These are phyloP conservation scores for Sigmodon hispidus DNA, from an alignment of 2,113 vertebrate genomes.

Conservation along the genomic window DNA sequence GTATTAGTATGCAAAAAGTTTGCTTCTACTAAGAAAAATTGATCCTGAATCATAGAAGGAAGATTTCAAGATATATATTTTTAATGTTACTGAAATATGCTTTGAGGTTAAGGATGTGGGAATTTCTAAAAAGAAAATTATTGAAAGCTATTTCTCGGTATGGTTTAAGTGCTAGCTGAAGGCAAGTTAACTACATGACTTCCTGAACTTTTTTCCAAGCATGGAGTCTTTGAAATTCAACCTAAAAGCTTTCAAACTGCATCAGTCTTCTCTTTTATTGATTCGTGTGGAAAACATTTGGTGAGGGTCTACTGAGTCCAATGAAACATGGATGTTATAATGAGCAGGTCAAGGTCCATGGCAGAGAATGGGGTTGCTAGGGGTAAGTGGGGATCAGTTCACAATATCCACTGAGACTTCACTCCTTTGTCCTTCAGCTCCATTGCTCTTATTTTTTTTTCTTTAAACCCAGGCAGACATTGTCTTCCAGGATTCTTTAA, in stretches of 20 bases:
- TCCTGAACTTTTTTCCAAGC: slow-evolving; percentile 50
- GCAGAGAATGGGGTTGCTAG: accelerated
- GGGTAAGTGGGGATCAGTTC: no score
- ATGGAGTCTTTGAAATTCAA: slow-evolving; percentile 58
- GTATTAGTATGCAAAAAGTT: not conserved
- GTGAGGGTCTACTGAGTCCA: not conserved
- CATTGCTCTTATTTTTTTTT: accelerated
- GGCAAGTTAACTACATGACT: slow-evolving; percentile 52
- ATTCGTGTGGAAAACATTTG: slow-evolving; percentile 11
- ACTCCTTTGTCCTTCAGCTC: not conserved
- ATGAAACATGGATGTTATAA: not conserved
- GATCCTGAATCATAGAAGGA: slow-evolving; percentile 35
- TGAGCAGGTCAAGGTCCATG: accelerated
- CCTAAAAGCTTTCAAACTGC: not conserved
- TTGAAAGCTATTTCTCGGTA: slow-evolving; percentile 57
- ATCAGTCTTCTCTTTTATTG: slow-evolving; percentile 21
- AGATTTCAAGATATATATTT: slow-evolving; percentile 48
- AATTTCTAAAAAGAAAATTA: slow-evolving; percentile 70
- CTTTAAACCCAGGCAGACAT: not conserved
- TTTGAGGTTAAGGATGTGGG: slow-evolving; percentile 61
- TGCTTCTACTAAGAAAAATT: slow-evolving; percentile 40
- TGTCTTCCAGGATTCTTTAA: no score
- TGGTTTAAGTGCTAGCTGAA: slow-evolving; percentile 22
- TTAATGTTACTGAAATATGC: slow-evolving; percentile 50
- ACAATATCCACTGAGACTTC: accelerated